Evolutionary conservation across 2,888 invertebrate species (phyloP).

Genomic region (Catocala nupta): DNA sequence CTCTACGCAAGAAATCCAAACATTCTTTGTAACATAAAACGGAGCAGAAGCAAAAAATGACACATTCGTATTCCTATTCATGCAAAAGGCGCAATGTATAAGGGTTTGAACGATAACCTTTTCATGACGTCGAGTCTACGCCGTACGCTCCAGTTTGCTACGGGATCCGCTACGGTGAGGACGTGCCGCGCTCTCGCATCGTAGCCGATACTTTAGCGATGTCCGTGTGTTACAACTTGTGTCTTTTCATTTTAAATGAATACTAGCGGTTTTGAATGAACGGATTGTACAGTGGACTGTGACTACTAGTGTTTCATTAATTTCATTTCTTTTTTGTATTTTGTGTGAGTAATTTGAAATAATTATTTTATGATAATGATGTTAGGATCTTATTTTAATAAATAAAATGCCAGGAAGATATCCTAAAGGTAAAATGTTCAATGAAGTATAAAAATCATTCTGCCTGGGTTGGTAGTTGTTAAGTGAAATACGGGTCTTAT

Average conservation of each 20-base stretch:
- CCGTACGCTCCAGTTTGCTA: constrained; percentile 75
- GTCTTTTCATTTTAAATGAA: constrained; percentile 36
- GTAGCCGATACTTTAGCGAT: constrained; percentile 27
- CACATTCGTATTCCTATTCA: constrained; percentile 80
- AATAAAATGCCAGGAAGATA: background rate
- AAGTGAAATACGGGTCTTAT: constrained; percentile 24
- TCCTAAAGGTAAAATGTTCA: background rate
- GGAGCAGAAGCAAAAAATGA: constrained; percentile 75
- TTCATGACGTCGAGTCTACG: constrained; percentile 69
- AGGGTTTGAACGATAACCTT: constrained; percentile 80
- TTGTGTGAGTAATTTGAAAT: constrained; percentile 24
- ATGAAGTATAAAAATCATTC: constrained; percentile 9
- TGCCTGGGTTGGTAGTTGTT: constrained; percentile 9
- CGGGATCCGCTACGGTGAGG: constrained; percentile 63
- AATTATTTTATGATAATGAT: background rate
- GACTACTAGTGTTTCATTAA: constrained; percentile 48
- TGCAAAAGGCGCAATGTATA: constrained; percentile 81
- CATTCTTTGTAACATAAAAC: constrained; percentile 75
- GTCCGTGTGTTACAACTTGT: constrained; percentile 38
- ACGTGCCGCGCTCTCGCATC: constrained; percentile 51
- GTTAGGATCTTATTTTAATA: background rate
- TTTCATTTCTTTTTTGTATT: constrained; percentile 19
- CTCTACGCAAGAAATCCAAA: constrained; percentile 68
- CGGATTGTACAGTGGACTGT: constrained; percentile 28
- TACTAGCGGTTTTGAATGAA: constrained; percentile 24